Percentiles rank a stretch among this genome's conserved stretches.
Evolutionary conservation across 2,888 invertebrate species (phyloP).

Genomic region (Chloromyia formosa): DNA sequence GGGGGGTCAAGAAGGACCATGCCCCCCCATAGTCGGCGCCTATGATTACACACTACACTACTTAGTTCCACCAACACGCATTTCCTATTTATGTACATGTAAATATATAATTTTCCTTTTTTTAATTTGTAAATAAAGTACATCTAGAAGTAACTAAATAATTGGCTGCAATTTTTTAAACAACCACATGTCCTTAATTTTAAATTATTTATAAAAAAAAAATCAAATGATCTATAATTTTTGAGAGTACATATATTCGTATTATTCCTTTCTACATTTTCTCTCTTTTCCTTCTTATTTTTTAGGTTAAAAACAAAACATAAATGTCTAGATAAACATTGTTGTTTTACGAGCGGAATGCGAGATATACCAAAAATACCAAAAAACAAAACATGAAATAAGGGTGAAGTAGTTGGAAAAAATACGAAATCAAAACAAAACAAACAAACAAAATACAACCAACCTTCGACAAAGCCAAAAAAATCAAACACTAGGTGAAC

Average conservation of each 20-base stretch:
- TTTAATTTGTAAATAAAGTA: not conserved
- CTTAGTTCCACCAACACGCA: too few relatives aligned
- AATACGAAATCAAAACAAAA: not conserved
- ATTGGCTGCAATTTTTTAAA: not conserved
- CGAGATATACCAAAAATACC: not conserved
- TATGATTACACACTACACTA: too few relatives aligned
- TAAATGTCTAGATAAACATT: not conserved
- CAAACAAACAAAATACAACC: too few relatives aligned
- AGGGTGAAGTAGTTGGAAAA: not conserved
- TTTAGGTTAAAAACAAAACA: constrained; percentile 29
- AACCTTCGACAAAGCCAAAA: constrained; percentile 8
- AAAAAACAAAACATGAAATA: not conserved
- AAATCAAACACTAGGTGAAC: not conserved
- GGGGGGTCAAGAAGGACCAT: too few relatives aligned
- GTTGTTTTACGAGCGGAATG: constrained; percentile 7
- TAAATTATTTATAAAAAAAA: not conserved
- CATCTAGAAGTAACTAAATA: too few relatives aligned
- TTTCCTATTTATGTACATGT: too few relatives aligned
- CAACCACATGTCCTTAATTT: too few relatives aligned
- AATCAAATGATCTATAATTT: too few relatives aligned
- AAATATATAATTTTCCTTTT: too few relatives aligned
- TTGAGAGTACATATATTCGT: too few relatives aligned
- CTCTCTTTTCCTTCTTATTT: constrained; percentile 37
- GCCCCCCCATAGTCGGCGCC: too few relatives aligned
- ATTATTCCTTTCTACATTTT: constrained; percentile 38